Conservation (phyloP, 2,797 vertebrate species). For the Megaceryle alcyon region DNA sequence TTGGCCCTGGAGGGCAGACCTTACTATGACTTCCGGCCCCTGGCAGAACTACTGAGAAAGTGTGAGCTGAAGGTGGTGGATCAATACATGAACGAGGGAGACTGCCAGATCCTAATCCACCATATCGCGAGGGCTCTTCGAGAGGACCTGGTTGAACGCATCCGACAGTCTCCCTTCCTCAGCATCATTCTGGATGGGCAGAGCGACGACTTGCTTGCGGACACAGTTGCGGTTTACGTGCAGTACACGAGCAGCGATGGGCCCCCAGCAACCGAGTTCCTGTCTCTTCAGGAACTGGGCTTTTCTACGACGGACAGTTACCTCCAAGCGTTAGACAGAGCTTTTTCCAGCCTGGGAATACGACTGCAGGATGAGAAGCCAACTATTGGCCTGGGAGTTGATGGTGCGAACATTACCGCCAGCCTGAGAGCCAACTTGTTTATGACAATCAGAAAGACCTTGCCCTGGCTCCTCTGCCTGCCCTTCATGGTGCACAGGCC, state of each 20-base stretch:
- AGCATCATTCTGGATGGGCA: constrained; percentile 94
- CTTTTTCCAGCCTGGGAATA: constrained; percentile 89
- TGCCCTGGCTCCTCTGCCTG: constrained; percentile 93
- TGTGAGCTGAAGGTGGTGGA: constrained; percentile 97
- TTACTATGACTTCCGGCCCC: constrained; percentile 91
- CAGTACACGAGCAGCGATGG: constrained; percentile 92
- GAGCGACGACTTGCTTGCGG: constrained; percentile 89
- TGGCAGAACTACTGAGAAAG: constrained; percentile 92
- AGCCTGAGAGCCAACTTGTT: constrained; percentile 90
- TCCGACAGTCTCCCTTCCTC: constrained; percentile 92
- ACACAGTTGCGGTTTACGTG: constrained; percentile 91
- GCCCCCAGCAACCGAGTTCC: constrained; percentile 90
- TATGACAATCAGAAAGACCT: constrained; percentile 89
- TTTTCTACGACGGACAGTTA: constrained; percentile 89
- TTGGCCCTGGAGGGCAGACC: constrained; percentile 91
- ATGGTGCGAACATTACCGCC: constrained; percentile 89
- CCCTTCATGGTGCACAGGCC: constrained; percentile 95
- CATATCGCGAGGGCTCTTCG: constrained; percentile 90
- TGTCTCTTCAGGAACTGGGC: constrained; percentile 92
- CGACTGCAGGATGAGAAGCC: constrained; percentile 89
- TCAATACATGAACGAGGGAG: constrained; percentile 97
- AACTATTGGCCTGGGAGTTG: constrained; percentile 89
- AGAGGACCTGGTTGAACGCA: constrained; percentile 92
- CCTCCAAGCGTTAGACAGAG: constrained; percentile 90
- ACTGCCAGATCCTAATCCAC: constrained; percentile 94